phyloP scores from a whole-genome alignment of 2,888 invertebrate genomes.

The Clanis bilineata region DNA sequence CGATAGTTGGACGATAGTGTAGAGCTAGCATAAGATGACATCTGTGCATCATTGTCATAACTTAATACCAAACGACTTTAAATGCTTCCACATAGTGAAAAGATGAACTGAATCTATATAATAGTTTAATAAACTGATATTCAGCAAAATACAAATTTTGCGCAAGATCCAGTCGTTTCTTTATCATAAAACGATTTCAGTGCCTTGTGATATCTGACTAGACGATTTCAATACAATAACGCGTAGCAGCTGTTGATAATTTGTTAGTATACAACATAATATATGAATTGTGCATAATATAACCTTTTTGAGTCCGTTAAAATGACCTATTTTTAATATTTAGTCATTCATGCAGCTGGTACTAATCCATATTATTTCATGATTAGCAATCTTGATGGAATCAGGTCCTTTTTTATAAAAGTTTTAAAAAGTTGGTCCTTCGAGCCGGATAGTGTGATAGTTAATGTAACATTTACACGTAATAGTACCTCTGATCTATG shows the following conservation, averaged over 20 bases:
- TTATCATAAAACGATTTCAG: conserved; percentile 30
- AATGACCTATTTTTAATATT: not conserved
- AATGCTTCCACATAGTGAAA: too few species aligned
- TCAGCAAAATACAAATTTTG: too few species aligned
- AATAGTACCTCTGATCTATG: too few species aligned
- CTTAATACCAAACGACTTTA: too few species aligned
- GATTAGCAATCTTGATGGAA: not conserved
- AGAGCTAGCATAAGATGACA: too few species aligned
- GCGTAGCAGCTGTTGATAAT: not conserved
- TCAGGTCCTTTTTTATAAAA: not conserved
- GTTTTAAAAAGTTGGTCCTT: not conserved
- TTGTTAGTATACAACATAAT: not conserved
- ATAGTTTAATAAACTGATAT: too few species aligned
- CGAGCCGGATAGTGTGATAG: not conserved
- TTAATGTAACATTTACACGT: not conserved
- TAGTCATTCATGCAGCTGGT: not conserved
- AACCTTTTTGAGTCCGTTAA: not conserved
- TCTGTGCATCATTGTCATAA: too few species aligned
- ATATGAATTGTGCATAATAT: not conserved
- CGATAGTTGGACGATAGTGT: too few species aligned
- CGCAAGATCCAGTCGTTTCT: not conserved
- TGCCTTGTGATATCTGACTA: conserved; percentile 47
- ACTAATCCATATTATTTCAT: not conserved
- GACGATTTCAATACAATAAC: conserved; percentile 22
- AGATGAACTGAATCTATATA: too few species aligned